These are phyloP conservation scores for Sebastiscus albofasciatus DNA, from an alignment of 2,797 vertebrate species.

Conservation along the genomic window DNA sequence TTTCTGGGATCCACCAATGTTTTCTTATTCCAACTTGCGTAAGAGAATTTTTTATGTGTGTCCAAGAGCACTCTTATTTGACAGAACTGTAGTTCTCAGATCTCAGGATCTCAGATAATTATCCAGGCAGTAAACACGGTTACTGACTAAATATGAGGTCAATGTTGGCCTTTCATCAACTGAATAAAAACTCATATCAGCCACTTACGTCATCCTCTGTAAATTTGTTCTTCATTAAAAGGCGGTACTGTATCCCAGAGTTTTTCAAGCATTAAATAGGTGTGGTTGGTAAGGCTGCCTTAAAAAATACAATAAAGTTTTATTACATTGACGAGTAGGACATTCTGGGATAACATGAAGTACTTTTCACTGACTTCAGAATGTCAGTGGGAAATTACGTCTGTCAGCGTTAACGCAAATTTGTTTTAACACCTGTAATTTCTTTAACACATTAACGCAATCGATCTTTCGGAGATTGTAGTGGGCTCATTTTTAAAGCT, in stretches of 20 bases:
- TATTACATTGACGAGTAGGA: not conserved
- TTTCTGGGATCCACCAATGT: not conserved
- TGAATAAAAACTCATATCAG: slow-evolving; percentile 20
- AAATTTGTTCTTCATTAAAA: not conserved
- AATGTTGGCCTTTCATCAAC: slow-evolving; percentile 3
- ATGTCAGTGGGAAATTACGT: not conserved
- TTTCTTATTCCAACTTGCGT: too few relatives aligned
- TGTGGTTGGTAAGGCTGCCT: slow-evolving; percentile 21
- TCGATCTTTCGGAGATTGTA: too few relatives aligned
- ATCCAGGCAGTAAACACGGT: not conserved
- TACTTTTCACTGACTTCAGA: not conserved
- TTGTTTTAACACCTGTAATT: too few relatives aligned
- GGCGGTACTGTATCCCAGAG: not conserved
- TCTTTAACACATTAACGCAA: too few relatives aligned
- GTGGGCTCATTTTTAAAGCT: too few relatives aligned
- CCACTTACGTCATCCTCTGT: slow-evolving; percentile 1
- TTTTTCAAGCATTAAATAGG: not conserved
- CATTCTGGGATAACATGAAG: not conserved
- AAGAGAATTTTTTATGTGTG: not conserved
- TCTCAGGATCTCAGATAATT: not conserved
- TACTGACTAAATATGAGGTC: slow-evolving; percentile 4
- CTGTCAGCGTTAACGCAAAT: too few relatives aligned
- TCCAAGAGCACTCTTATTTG: not conserved
- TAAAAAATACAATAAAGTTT: not conserved
- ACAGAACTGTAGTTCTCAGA: not conserved